Base-by-base conservation (phyloP, 2,888 invertebrate genomes). In the Ornithoptera priamus region DNA sequence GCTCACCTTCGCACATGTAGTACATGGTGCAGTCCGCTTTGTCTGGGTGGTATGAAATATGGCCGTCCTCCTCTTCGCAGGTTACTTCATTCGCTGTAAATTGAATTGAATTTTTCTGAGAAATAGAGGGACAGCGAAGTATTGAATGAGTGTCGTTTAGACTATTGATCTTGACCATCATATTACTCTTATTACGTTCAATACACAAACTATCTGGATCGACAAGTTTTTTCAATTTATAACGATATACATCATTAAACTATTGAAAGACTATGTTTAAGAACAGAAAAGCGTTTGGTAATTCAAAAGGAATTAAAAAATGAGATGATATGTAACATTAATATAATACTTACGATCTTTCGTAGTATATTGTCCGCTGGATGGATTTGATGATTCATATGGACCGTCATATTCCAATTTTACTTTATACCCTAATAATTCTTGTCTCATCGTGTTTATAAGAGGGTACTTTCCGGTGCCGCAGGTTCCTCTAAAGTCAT, bases 1-100 rank as follows among this genome's bases (percentile, higher is more conserved):
- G 94, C 84, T 98, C 98, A 50, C 98, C 98, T 90, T 98, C 98
- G 83, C 98, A 98, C 98, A 98, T 98, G 93, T 97, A 98, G 89
- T 98, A 98, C 94, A 96, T 97, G 68, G 97, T 97, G 86, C 98
- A 98, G 85, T 98, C 98, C 39, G 95, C 95, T 85, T 96, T 96
- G 89, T 98, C 98, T 2, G 95, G 94, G 84, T 98, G 98, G 88
- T 98, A 98, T 71, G 97, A 97, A 73, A 98, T 98, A 86, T 98
- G 97, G n/a, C 98, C 98, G 70, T 98, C 98, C 84, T 97, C 97
- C 89, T 98, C 98, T 81, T 96, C 98, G 81, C 98, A 98, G 2
- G 95, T 94, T 0, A 98, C 97, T 88, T 97, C 97, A 79, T 96
- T 96, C 24, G 97, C 98, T 98, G 83, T 0, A 89, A 36, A 39